Conservation (phyloP, 1,140 invertebrate species). For the Drosophila willistoni region DNA sequence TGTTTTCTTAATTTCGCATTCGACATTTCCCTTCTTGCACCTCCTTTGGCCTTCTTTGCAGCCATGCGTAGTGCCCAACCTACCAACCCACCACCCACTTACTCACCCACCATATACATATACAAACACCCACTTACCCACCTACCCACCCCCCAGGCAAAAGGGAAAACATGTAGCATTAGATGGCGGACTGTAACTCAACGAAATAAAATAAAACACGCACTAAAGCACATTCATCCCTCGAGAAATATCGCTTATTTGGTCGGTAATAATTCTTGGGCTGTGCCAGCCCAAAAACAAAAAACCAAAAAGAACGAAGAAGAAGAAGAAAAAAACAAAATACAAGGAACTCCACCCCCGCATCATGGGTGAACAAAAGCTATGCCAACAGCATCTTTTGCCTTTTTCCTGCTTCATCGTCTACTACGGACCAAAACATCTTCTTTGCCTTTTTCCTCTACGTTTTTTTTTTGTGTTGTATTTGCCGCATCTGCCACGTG, state of each 20-base stretch:
- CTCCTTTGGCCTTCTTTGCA: conserved; percentile 49
- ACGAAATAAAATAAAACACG: conserved; percentile 83
- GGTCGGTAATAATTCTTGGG: conserved; percentile 82
- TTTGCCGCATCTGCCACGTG: conserved; percentile 63
- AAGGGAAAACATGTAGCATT: conserved; percentile 61
- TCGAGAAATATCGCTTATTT: conserved; percentile 83
- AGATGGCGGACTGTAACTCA: conserved; percentile 79
- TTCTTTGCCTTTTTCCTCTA: conserved; percentile 5
- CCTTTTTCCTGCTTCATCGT: conserved; percentile 14
- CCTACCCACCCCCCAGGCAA: conserved; percentile 43
- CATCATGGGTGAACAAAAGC: conserved; percentile 53
- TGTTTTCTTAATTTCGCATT: conserved; percentile 83
- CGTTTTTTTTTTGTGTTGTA: conserved; percentile 17
- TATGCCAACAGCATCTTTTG: conserved; percentile 66
- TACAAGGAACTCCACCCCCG: conserved; percentile 22
- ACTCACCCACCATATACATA: conserved; percentile 10
- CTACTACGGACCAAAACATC: conserved; percentile 8
- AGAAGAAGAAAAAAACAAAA: conserved; percentile 1
- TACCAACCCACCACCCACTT: not conserved
- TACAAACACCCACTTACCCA: conserved; percentile 11
- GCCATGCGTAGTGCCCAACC: conserved; percentile 65
- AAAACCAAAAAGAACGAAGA: not conserved
- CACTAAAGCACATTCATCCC: conserved; percentile 83
- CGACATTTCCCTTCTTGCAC: conserved; percentile 76
- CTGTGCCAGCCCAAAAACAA: conserved; percentile 50